Percentiles rank a stretch among this genome's conserved stretches.
phyloP scores from a whole-genome alignment of 30 jellyfish, hydroid and myxozoan species.

The Turritopsis dohrnii region DNA sequence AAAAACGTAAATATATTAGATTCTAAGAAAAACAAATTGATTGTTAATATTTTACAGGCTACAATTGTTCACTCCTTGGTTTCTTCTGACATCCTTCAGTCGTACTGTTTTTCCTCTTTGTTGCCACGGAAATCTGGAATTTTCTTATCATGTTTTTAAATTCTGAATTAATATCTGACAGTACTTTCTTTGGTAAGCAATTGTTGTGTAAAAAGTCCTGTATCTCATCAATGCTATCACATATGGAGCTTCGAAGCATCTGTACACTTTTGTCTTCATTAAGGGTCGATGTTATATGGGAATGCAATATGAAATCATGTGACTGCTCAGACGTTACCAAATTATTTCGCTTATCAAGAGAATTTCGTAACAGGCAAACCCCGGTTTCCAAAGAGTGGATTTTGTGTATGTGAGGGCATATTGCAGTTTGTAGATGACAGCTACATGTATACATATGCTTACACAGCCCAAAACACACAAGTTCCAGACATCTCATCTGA shows the following conservation, averaged over 20 bases:
- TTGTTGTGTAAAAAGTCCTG: neutral
- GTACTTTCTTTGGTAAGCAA: neutral
- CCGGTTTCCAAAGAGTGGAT: conserved; percentile 28
- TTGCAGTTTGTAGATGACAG: conserved; percentile 14
- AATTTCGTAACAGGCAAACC: neutral
- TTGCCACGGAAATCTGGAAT: neutral
- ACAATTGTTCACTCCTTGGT: neutral
- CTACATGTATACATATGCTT: conserved; percentile 21
- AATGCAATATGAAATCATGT: neutral
- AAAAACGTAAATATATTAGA: too few relatives aligned
- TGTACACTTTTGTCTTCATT: neutral
- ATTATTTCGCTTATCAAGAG: neutral
- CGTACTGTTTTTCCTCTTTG: neutral
- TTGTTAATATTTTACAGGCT: too few relatives aligned
- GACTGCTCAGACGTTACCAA: neutral
- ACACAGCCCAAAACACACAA: conserved; percentile 33
- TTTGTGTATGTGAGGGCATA: conserved; percentile 27
- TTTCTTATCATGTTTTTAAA: neutral
- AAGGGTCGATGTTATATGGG: neutral
- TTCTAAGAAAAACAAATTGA: too few relatives aligned
- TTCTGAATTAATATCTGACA: neutral
- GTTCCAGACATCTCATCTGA: conserved; percentile 23
- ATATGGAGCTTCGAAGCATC: neutral
- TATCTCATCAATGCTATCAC: neutral
- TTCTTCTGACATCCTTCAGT: neutral